These are phyloP conservation scores for Vanessa tameamea DNA, from an alignment of 1,140 invertebrate species.

Conservation along the genomic window DNA sequence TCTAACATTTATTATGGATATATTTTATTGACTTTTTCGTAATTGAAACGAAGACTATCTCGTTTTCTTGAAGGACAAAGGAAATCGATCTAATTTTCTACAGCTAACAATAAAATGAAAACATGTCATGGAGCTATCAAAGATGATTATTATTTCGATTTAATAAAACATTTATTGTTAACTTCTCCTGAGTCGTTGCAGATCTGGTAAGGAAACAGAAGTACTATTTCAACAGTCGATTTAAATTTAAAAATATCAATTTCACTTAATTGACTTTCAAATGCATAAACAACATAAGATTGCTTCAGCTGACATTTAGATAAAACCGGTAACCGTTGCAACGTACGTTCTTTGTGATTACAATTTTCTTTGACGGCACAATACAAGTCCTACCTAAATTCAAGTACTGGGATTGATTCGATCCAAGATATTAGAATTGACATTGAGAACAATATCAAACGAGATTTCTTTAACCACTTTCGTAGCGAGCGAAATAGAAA, in stretches of 20 bases:
- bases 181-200: too few species aligned
- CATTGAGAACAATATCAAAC: slow-evolving; percentile 1
- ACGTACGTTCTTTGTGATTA: slow-evolving; percentile 4
- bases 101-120: slow-evolving; percentile 1
- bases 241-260: not conserved
- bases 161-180: not conserved
- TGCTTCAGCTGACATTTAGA: not conserved
- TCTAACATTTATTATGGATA: not conserved
- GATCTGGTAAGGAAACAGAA: not conserved
- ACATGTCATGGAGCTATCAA: not conserved
- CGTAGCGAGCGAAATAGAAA: not conserved
- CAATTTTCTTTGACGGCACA: slow-evolving; percentile 8
- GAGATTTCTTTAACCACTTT: slow-evolving; percentile 2
- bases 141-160: not conserved
- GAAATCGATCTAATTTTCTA: not conserved
- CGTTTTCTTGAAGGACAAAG: not conserved
- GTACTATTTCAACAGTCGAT: not conserved
- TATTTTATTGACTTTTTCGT: not conserved
- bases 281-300: not conserved
- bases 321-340: slow-evolving; percentile 1
- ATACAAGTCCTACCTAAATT: not conserved
- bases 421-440: not conserved
- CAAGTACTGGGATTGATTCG: slow-evolving; percentile 6
- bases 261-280: not conserved
- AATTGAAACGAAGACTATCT: not conserved